Evolutionary conservation across 2,113 vertebrate genomes (phyloP), one percentile per base, ranked within the genome.

Genomic region (Lasiurus cinereus): DNA sequence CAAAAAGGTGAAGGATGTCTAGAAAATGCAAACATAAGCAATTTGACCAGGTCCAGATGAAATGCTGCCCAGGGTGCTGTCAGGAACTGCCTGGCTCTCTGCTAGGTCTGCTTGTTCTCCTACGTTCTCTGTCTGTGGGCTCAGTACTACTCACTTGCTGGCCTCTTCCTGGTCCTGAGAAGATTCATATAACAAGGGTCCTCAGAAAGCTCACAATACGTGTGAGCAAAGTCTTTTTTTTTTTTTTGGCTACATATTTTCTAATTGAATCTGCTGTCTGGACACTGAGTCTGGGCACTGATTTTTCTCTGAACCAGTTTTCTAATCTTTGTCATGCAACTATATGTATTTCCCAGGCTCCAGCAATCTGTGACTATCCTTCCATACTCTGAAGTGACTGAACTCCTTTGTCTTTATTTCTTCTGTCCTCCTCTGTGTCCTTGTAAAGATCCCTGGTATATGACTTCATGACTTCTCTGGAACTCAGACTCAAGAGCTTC

Each of bases 1-100:
- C 29, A 50, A 72, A 74, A 72, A 48, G 36, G 24, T 62, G 21
- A 12, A 76, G 18, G 39, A 67, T 18, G 16, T 48, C 43, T 56
- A 69, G 50, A 85, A 94, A 94, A 93, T 19, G 90, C 72, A 78
- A 33, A 24, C 77, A 54, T 43, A 39, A 92, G 91, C 72, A 50
- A 21, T 46, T 50, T 12, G 3, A 50, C 48, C 54, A 0, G 56
- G 21, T 88, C 80, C 84, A 77, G 19, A 31, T 54, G 80, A 92
- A 80, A 77, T 6, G 8, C 24, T 82, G 64, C 94, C 52, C 27
- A 14, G 29, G 39, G 33, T 21, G 15, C 4, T 6, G 6, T 39
- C 66, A 39, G 74, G 24, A 74, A 24, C n/a, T 6, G 22, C 29
- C 72, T 10, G 36, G 52, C 43, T 46, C 36, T 36, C 43, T 36